phyloP scores from a whole-genome alignment of 2,113 vertebrate species.

The Hyaena hyaena region DNA sequence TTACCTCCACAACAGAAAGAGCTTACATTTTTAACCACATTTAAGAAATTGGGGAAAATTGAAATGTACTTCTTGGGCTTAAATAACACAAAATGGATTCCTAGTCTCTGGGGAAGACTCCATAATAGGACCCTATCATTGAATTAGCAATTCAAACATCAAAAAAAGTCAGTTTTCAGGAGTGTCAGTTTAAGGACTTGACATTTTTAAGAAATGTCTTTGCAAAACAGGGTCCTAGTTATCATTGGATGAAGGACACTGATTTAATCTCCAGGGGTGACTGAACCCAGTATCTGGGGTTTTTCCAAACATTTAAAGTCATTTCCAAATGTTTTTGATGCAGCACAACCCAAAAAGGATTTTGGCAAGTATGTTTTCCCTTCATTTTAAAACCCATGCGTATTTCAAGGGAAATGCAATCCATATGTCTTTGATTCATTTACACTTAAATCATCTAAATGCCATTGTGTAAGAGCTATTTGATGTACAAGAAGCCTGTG shows the following conservation, averaged over 20 bases:
- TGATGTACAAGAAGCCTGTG: slow-evolving; percentile 83
- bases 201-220: slow-evolving; percentile 63
- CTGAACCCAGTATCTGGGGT: slow-evolving; percentile 78
- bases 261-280: slow-evolving; percentile 77
- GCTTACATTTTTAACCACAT: slow-evolving; percentile 57
- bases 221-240: slow-evolving; percentile 61
- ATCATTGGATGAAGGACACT: slow-evolving; percentile 76
- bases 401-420: slow-evolving; percentile 84
- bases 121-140: slow-evolving; percentile 59
- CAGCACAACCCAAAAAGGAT: slow-evolving; percentile 81
- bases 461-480: slow-evolving; percentile 84
- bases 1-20: slow-evolving; percentile 62
- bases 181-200: slow-evolving; percentile 52
- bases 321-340: slow-evolving; percentile 83
- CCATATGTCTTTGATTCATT: slow-evolving; percentile 85
- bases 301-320: slow-evolving; percentile 83
- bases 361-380: slow-evolving; percentile 83
- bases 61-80: slow-evolving; percentile 63
- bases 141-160: slow-evolving; percentile 68
- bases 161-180: slow-evolving; percentile 57
- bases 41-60: slow-evolving; percentile 53
- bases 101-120: slow-evolving; percentile 48
- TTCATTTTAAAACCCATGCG: slow-evolving; percentile 83
- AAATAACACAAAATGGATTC: slow-evolving; percentile 68
- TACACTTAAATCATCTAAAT: slow-evolving; percentile 85